Percentiles rank a stretch among this genome's conserved stretches.
These are phyloP conservation scores for Crioceris asparagi DNA, from an alignment of 2,888 invertebrate genomes.

Conservation along the genomic window DNA sequence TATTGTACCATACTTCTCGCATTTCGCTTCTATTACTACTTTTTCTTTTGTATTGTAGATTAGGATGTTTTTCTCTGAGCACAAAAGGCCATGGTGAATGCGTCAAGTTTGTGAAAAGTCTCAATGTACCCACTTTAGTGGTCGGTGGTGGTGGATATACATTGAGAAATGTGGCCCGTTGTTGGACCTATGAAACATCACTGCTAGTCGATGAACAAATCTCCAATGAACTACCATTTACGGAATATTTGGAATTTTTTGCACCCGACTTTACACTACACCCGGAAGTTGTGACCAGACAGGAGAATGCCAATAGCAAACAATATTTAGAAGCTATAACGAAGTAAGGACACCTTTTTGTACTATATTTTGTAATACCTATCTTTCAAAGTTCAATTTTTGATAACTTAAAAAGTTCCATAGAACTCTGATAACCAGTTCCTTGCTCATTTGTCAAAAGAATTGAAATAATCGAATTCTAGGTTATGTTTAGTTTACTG, in stretches of 20 bases:
- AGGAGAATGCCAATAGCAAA: slow-evolving; percentile 90
- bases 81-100: slow-evolving; percentile 96
- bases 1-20: too few species aligned
- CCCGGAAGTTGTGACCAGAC: slow-evolving; percentile 78
- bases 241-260: slow-evolving; percentile 94
- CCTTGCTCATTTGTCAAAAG: too few species aligned
- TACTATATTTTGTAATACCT: background rate
- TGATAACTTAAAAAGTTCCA: too few species aligned
- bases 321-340: slow-evolving; percentile 90
- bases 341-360: slow-evolving; percentile 29
- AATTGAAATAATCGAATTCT: too few species aligned
- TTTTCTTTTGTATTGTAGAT: slow-evolving; percentile 31
- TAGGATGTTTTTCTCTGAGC: slow-evolving; percentile 94
- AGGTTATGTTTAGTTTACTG: too few species aligned
- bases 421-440: too few species aligned
- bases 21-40: too few species aligned
- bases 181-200: slow-evolving; percentile 99
- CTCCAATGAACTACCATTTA: slow-evolving; percentile 89
- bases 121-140: slow-evolving; percentile 73
- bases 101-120: slow-evolving; percentile 87
- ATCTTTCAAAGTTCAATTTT: background rate
- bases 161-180: slow-evolving; percentile 89
- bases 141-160: slow-evolving; percentile 74
- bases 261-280: slow-evolving; percentile 94
- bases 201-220: slow-evolving; percentile 86